phyloP scores from a whole-genome alignment of 1,140 invertebrate genomes.

The Formica exsecta region DNA sequence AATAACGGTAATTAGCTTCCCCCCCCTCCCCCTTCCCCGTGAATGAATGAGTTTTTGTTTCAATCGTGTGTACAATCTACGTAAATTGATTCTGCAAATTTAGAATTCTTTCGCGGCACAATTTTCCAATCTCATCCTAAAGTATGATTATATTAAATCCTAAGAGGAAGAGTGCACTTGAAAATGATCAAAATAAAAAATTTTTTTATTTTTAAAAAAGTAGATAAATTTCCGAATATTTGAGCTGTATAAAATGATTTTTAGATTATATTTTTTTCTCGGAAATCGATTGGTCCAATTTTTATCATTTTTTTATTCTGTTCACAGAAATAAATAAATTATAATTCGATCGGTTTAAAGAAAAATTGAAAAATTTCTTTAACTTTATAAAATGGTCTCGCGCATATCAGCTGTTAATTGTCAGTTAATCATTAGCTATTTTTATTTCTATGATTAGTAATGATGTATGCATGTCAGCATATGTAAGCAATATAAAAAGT shows the following conservation, averaged over 20 bases:
- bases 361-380: constrained; percentile 5
- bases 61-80: too few species aligned
- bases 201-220: too few species aligned
- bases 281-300: too few species aligned
- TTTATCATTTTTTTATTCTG: neutral
- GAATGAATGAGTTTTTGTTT: neutral
- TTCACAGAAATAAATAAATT: too few species aligned
- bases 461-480: neutral
- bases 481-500: neutral
- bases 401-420: neutral
- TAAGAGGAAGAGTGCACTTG: too few species aligned
- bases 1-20: neutral
- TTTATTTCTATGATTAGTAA: neutral
- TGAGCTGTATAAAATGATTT: too few species aligned
- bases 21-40: too few species aligned
- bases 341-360: neutral
- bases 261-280: too few species aligned
- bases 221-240: too few species aligned
- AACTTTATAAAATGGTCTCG: neutral
- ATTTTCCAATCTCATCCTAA: neutral
- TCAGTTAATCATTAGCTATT: neutral
- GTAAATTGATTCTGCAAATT: neutral
- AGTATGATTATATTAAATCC: neutral
- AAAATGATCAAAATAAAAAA: too few species aligned
- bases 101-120: neutral